phyloP scores from a whole-genome alignment of 2,797 vertebrate genomes.

The Sitta carolinensis region DNA sequence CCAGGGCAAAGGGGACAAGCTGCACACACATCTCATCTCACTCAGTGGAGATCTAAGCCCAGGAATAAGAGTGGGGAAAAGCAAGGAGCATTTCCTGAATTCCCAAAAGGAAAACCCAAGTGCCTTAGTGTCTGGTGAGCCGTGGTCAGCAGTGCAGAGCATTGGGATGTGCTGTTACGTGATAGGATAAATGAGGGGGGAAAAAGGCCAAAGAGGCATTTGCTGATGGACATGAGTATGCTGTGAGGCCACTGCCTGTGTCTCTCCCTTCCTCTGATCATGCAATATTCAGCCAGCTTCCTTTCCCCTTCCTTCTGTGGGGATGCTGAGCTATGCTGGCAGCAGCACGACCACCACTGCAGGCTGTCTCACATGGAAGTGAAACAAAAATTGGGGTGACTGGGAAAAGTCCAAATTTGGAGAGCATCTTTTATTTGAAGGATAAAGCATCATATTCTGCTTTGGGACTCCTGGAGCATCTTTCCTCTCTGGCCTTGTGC shows the following conservation, averaged over 20 bases:
- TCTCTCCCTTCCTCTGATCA: neutral
- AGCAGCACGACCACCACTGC: neutral
- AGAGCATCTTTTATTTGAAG: neutral
- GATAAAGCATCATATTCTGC: neutral
- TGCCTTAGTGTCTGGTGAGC: neutral
- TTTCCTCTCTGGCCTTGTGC: neutral
- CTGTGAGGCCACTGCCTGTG: neutral
- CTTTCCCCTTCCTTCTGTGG: neutral
- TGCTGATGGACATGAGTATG: neutral
- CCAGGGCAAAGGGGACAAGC: rapidly evolving
- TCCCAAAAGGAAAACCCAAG: neutral
- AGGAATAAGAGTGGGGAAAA: neutral
- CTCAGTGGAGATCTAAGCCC: neutral
- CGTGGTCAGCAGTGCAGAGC: neutral
- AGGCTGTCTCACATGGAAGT: neutral
- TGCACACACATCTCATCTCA: neutral
- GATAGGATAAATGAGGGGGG: neutral
- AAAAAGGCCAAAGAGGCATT: neutral
- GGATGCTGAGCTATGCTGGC: neutral
- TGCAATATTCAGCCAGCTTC: slow-evolving; percentile 55
- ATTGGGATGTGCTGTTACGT: neutral
- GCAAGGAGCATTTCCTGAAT: neutral
- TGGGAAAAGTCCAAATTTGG: slow-evolving; percentile 7
- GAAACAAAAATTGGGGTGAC: slow-evolving; percentile 3
- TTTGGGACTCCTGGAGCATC: neutral